Evolutionary conservation across 2,888 invertebrate genomes (phyloP), one percentile per base, ranked within the genome.

Genomic region (Taenaris catops): DNA sequence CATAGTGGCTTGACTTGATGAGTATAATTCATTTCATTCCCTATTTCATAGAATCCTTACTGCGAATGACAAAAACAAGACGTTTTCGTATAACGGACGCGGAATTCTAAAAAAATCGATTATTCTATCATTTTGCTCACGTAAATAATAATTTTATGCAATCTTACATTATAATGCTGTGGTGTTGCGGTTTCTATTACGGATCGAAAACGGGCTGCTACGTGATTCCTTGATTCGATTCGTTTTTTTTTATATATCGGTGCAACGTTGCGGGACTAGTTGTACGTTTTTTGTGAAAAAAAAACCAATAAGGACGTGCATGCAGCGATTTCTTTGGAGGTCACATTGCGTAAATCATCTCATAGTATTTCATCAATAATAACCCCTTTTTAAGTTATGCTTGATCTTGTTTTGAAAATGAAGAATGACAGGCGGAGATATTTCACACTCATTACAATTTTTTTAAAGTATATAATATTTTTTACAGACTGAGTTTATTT

Each of bases 81-180:
- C 40, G 43, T 42, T 49, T 44, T 28, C 35, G 23, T 34, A 19
- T 46, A 48, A 44, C 41, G 31, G 39, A 38, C 29, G 47, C 43
- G 48, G 47, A 48, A 45, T 51, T 46, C 39, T 49, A 40, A 51
- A 54, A 52, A 57, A 69, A 59, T 67, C 76, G 61, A 79, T 79
- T 74, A 73, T 66, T 53, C 58, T 55, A 51, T 53, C 61, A 63
- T 66, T 73, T 23, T 65, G 73, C 68, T 65, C 68, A 70, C 71
- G 76, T 80, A 80, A 81, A 83, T 76, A 69, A 58, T 59, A 63
- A 69, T 79, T 79, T 81, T 75, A 62, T 58, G 81, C 78, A 83
- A 83, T 78, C 65, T 61, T 58, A 68, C 73, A 64, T 68, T 81
- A 75, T 61, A 64, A 62, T 65, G 56, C 61, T 74, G 79, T 76